phyloP scores from a whole-genome alignment of 2,113 vertebrate genomes.

The Eretmochelys imbricata region DNA sequence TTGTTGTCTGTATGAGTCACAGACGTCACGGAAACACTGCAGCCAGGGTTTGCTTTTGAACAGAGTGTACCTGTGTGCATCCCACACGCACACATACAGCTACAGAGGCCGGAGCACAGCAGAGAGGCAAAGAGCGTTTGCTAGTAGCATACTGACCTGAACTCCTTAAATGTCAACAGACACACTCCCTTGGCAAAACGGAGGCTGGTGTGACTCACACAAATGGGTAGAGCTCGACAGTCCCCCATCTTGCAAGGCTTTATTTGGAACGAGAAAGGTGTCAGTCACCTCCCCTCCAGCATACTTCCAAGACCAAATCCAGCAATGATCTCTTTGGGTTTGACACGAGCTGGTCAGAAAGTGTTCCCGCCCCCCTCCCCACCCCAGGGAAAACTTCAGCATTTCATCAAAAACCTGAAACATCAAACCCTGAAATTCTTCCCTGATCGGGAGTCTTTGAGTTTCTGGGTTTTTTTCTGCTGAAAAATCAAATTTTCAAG shows the following conservation, averaged over 20 bases:
- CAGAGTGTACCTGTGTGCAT: conserved; percentile 20
- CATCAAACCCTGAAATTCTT: conserved; percentile 67
- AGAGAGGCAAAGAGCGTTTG: not conserved
- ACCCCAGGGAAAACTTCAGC: conserved; percentile 55
- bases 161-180: conserved; percentile 27
- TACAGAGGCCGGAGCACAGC: rapidly evolving
- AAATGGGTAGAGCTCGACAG: not conserved
- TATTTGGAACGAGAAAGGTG: conserved; percentile 45
- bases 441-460: conserved; percentile 35
- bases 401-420: conserved; percentile 55
- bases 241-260: conserved; percentile 40
- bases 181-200: not conserved
- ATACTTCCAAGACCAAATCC: conserved; percentile 61
- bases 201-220: not conserved
- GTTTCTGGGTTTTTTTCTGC: conserved; percentile 20
- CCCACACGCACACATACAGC: rapidly evolving
- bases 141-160: conserved; percentile 21
- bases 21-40: not conserved
- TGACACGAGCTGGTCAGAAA: conserved; percentile 62
- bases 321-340: conserved; percentile 62
- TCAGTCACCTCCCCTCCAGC: conserved; percentile 54
- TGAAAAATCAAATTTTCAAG: not conserved
- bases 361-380: conserved; percentile 50
- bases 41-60: not conserved
- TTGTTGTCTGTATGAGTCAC: not conserved